Percentiles rank a stretch among this genome's conserved stretches.
Evolutionary conservation across 2,797 vertebrate genomes (phyloP).

Genomic region (Yasuhikotakia modesta): DNA sequence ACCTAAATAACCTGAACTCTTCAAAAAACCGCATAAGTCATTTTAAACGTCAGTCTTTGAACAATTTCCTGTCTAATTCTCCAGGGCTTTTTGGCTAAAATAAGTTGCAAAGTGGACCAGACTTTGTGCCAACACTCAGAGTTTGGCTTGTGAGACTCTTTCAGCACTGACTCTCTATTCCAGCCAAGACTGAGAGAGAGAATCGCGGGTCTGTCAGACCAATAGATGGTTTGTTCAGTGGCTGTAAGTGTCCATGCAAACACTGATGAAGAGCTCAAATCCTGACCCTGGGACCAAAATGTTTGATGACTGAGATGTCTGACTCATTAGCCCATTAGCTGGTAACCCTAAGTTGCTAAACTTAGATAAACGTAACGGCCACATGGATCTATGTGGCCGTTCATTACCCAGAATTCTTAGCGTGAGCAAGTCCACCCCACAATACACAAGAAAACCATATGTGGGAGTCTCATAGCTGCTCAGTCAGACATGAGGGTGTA

Average conservation of each 20-base stretch:
- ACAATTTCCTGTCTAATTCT: constrained; percentile 18
- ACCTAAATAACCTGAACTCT: not conserved
- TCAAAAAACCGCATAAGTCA: not conserved
- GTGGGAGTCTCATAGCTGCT: constrained; percentile 15
- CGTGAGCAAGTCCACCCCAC: not conserved
- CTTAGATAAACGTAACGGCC: too few species aligned
- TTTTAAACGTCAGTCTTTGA: not conserved
- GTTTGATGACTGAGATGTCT: too few species aligned
- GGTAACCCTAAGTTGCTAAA: too few species aligned
- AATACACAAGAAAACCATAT: not conserved
- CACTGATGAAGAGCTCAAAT: not conserved
- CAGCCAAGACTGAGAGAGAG: constrained; percentile 8
- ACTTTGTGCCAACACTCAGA: not conserved
- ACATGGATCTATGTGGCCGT: constrained; percentile 6
- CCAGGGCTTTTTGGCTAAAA: not conserved
- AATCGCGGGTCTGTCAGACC: constrained; percentile 17
- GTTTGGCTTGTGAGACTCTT: not conserved
- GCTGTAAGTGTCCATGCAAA: constrained; percentile 9
- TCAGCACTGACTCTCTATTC: constrained; percentile 7
- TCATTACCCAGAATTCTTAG: constrained; percentile 10
- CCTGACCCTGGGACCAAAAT: too few species aligned
- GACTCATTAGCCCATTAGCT: too few species aligned
- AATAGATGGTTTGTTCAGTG: constrained; percentile 10
- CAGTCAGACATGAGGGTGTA: constrained; percentile 22
- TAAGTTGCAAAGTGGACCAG: not conserved